A percentile compares a stretch with the other conserved stretches of the same genome.
Evolutionary conservation across 2,113 vertebrate species (phyloP).

Genomic region (Myiozetetes cayanensis): DNA sequence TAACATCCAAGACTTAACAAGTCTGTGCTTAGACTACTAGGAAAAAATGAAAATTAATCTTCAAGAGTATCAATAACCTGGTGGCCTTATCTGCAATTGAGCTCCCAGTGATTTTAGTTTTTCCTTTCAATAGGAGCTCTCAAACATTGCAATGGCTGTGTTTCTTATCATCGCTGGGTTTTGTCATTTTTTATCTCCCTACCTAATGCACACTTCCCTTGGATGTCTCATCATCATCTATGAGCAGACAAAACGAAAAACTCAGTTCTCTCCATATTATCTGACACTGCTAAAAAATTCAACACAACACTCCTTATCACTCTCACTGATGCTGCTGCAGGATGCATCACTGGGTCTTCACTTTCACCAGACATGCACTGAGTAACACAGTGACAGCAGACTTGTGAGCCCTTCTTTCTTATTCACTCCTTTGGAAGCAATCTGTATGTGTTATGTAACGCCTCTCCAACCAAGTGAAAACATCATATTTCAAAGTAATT

Average conservation of each 20-base stretch:
- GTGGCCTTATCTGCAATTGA: neutral
- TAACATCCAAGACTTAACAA: neutral
- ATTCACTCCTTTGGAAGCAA: neutral
- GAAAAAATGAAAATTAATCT: neutral
- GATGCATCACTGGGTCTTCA: neutral
- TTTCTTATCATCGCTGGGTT: neutral
- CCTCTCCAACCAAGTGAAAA: neutral
- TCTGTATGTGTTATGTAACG: neutral
- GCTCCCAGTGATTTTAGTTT: conserved; percentile 20
- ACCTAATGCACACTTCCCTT: neutral
- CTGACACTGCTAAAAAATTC: neutral
- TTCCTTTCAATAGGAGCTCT: conserved; percentile 25
- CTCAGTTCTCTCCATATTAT: neutral
- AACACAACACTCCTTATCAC: neutral
- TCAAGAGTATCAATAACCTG: neutral
- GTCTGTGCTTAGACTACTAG: neutral
- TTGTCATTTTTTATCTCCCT: neutral
- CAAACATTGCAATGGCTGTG: neutral
- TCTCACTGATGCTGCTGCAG: neutral
- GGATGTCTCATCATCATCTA: neutral
- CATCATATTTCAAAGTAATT: neutral
- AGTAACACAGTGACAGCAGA: neutral
- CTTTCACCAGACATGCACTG: neutral
- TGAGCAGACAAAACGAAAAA: neutral
- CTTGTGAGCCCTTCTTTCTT: neutral